Conservation (phyloP, 2,113 vertebrate genomes). For the Zosterops japonicus region DNA sequence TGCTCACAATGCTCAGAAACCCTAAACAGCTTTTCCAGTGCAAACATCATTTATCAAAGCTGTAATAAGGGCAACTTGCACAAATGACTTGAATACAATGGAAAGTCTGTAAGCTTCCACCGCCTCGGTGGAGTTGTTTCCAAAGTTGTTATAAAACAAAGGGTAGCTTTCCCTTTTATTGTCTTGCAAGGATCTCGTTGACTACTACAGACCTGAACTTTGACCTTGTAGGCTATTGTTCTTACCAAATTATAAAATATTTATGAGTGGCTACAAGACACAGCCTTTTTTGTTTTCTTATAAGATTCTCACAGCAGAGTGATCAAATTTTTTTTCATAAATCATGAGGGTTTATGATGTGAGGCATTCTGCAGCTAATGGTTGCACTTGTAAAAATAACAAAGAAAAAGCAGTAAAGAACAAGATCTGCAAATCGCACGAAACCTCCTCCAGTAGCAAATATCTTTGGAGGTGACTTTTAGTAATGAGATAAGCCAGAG, state of each 20-base stretch:
- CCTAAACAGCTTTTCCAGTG: background rate
- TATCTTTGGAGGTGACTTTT: background rate
- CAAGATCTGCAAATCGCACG: background rate
- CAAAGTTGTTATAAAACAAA: constrained; percentile 57
- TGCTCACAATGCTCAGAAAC: background rate
- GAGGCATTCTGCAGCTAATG: constrained; percentile 24
- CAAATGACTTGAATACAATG: constrained; percentile 9
- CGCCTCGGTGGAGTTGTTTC: background rate
- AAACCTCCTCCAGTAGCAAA: background rate
- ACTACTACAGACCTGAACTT: constrained; percentile 49
- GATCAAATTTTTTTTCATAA: background rate
- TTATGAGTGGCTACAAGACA: constrained; percentile 50
- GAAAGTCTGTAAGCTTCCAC: constrained; percentile 24
- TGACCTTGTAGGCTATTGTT: constrained; percentile 46
- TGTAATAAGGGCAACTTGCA: constrained; percentile 13
- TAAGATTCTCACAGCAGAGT: constrained; percentile 20
- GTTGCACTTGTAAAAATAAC: constrained; percentile 33
- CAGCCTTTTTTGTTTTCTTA: constrained; percentile 23
- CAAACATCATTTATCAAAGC: constrained; percentile 31
- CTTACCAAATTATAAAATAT: constrained; percentile 65
- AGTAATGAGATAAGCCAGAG: background rate
- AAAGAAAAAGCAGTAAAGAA: background rate
- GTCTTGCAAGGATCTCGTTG: constrained; percentile 21
- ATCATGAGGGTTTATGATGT: background rate
- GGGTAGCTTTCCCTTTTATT: constrained; percentile 51